Evolutionary conservation across 2,888 invertebrate genomes (phyloP), one percentile per base, ranked within the genome.

Genomic region (Drosophila fulvimacula): DNA sequence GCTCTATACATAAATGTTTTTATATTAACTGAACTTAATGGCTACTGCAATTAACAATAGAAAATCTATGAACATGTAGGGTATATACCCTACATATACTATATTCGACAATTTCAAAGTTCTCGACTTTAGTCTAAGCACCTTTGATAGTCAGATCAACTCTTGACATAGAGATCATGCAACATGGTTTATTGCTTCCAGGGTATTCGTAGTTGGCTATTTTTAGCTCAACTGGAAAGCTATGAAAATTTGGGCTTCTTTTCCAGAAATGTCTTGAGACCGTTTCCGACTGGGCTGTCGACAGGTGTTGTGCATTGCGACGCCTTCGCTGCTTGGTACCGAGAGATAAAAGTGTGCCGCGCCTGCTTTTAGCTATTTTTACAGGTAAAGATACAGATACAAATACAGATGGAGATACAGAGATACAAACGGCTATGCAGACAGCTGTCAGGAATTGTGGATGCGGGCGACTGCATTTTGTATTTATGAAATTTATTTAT

Each of bases 391-490:
- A 41, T n/a, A 39, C 49, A 58, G 58, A 34, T 10, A 39, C 36
- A 30, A 21, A 13, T 19, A 2, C 38, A 56, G 34, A 19, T 11
- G 53, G 24, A 64, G 19, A 64, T 10, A 11, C 11, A 17, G 30
- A 57, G 51, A 64, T 11, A 42, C 42, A 64, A 39, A 44, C 57
- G 38, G 10, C 32, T 53, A 39, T 62, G 56, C 46, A 48, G 52
- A 69, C 79, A 73, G 79, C 79, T 67, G 75, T 55, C 62, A 48
- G 79, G 38, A 36, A 38, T 51, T 56, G 44, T 72, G 74, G 82
- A 73, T 85, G 82, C 82, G 82, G 82, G 80, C 86, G 81, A 80
- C 64, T 83, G 83, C 88, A 78, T 82, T 86, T 78, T 57, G 73
- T 81, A 72, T 87, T 76, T 87, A 87, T 84, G 82, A 82, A 84